Conservation (phyloP, 2,797 vertebrate species). For the Brotula barbata region DNA sequence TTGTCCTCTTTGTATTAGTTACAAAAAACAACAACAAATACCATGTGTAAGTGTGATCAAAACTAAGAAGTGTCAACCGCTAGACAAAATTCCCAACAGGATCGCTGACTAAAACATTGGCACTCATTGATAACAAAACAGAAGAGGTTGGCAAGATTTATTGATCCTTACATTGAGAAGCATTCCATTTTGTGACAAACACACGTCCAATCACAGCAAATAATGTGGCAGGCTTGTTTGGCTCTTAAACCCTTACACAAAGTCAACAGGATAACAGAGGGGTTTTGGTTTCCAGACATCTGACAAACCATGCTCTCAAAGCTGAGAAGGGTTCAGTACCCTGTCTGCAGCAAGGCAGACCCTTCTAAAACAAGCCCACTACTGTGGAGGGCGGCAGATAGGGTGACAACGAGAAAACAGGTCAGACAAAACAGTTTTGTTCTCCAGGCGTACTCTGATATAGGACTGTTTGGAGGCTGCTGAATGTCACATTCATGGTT, state of each 20-base stretch:
- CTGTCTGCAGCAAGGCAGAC: constrained; percentile 51
- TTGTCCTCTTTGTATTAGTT: constrained; percentile 20
- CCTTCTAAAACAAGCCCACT: constrained; percentile 69
- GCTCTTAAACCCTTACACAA: constrained; percentile 24
- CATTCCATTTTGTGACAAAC: constrained; percentile 29
- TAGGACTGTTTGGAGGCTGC: constrained; percentile 52
- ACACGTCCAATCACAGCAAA: constrained; percentile 18
- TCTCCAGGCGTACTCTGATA: constrained; percentile 66
- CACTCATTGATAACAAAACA: constrained; percentile 11
- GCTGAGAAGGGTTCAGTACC: constrained; percentile 58
- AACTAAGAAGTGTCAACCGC: constrained; percentile 7
- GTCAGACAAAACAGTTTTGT: constrained; percentile 76
- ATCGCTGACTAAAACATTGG: constrained; percentile 1
- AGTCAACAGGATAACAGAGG: constrained; percentile 18
- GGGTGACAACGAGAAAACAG: constrained; percentile 69
- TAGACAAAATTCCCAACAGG: background rate
- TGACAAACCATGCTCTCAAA: constrained; percentile 52
- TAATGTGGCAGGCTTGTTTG: constrained; percentile 30
- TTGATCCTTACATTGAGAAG: constrained; percentile 39
- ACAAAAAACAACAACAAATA: constrained; percentile 6
- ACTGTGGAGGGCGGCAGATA: constrained; percentile 75
- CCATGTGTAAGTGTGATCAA: no score
- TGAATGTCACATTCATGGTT: constrained; percentile 61
- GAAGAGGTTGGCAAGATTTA: constrained; percentile 31
- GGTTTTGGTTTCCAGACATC: constrained; percentile 51